phyloP scores from a whole-genome alignment of 2,797 vertebrate genomes.

The Thripadectes ignobilis region DNA sequence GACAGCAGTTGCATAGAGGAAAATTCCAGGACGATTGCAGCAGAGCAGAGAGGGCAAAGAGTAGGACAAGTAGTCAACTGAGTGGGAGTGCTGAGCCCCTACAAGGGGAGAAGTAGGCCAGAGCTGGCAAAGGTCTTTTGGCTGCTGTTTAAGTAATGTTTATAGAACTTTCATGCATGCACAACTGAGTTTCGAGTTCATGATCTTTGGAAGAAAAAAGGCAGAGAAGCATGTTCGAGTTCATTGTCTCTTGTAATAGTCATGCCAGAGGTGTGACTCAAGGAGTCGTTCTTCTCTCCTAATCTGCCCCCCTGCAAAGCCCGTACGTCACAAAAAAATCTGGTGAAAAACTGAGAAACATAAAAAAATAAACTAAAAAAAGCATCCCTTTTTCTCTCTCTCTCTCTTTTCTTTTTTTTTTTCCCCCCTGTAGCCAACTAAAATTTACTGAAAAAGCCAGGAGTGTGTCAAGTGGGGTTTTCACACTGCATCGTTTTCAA shows the following conservation, averaged over 20 bases:
- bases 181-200: slow-evolving; percentile 62
- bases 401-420: neutral
- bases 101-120: slow-evolving; percentile 67
- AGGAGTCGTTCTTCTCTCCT: neutral
- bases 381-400: neutral
- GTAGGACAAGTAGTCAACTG: slow-evolving; percentile 90
- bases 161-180: slow-evolving; percentile 55
- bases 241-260: slow-evolving; percentile 53
- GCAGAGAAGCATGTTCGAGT: slow-evolving; percentile 47
- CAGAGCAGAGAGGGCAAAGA: slow-evolving; percentile 98
- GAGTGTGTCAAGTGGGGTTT: slow-evolving; percentile 30
- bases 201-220: slow-evolving; percentile 39
- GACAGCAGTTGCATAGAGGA: slow-evolving; percentile 94
- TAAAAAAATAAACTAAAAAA: neutral
- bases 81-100: slow-evolving; percentile 77
- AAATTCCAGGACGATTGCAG: slow-evolving; percentile 83
- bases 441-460: slow-evolving; percentile 28
- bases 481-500: slow-evolving; percentile 27
- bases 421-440: neutral
- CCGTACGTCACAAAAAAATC: neutral
- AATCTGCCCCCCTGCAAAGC: neutral
- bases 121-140: slow-evolving; percentile 80
- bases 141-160: slow-evolving; percentile 76
- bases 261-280: slow-evolving; percentile 41
- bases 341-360: neutral